Evolutionary conservation across 2,888 invertebrate species (phyloP).

Genomic region (Heliconius cydno): DNA sequence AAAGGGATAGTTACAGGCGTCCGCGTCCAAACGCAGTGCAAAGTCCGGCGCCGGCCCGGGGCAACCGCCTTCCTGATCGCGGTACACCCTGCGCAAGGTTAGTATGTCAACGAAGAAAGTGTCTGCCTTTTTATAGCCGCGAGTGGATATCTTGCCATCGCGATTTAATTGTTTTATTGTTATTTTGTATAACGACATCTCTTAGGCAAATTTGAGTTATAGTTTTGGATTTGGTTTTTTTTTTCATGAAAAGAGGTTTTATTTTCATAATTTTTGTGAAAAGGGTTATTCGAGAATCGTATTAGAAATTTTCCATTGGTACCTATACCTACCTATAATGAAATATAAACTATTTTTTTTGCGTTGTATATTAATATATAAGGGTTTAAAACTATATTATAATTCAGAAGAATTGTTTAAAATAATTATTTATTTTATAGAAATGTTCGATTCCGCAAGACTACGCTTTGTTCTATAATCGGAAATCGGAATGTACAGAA

Average conservation of each 20-base stretch:
- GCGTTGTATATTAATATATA: too few relatives aligned
- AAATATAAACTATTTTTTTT: too few relatives aligned
- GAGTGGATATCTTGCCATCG: constrained; percentile 61
- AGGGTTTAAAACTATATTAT: too few relatives aligned
- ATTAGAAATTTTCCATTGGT: too few relatives aligned
- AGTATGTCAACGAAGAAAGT: constrained; percentile 69
- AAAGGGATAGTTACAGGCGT: constrained; percentile 84
- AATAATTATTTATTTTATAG: too few relatives aligned
- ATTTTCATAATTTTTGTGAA: not conserved
- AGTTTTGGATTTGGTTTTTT: not conserved
- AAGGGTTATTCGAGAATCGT: too few relatives aligned
- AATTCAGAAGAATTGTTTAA: too few relatives aligned
- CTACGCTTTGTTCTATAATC: too few relatives aligned
- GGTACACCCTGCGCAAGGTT: constrained; percentile 90
- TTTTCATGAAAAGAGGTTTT: not conserved
- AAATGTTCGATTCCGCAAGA: too few relatives aligned
- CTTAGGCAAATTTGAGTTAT: constrained; percentile 49
- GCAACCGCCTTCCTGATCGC: constrained; percentile 88
- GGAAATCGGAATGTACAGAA: too few relatives aligned
- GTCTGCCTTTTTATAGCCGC: constrained; percentile 55
- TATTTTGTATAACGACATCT: constrained; percentile 66
- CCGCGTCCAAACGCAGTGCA: constrained; percentile 85
- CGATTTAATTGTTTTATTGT: constrained; percentile 55
- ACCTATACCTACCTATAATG: too few relatives aligned
- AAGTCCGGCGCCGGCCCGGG: constrained; percentile 85